These are phyloP conservation scores for Caenorhabditis parvicauda DNA, from an alignment of 2,888 invertebrate species.

Conservation along the genomic window DNA sequence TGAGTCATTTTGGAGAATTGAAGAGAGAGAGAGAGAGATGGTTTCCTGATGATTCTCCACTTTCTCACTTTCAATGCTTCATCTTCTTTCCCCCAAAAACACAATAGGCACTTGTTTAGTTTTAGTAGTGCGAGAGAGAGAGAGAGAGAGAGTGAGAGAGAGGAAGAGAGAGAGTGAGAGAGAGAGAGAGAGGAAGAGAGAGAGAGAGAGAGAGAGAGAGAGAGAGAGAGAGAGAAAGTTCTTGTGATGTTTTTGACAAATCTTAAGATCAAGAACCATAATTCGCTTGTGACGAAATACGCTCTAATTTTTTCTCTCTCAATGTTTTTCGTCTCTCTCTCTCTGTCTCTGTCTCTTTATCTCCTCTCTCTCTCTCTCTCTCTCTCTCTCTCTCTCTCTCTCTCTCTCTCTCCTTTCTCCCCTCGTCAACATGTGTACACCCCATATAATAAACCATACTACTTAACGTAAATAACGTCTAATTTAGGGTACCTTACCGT, in stretches of 20 bases:
- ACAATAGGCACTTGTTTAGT: too few relatives aligned
- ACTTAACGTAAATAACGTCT: too few relatives aligned
- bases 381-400: conserved; percentile 8
- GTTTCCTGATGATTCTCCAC: too few relatives aligned
- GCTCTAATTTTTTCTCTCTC: neutral
- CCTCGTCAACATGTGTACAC: too few relatives aligned
- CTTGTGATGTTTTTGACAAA: too few relatives aligned
- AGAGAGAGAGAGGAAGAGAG: conserved; percentile 12
- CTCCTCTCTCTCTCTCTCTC: conserved; percentile 7
- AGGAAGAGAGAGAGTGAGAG: conserved; percentile 15
- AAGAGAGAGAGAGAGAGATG: too few relatives aligned
- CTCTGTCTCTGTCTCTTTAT: conserved; percentile 3
- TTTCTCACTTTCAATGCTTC: too few relatives aligned
- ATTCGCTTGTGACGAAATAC: conserved; percentile 4
- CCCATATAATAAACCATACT: too few relatives aligned
- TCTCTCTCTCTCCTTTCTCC: neutral
- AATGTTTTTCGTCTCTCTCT: conserved; percentile 1
- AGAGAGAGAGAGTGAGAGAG: conserved; percentile 8
- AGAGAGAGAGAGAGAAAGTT: neutral
- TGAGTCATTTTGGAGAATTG: too few relatives aligned
- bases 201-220: conserved; percentile 12
- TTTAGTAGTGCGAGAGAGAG: neutral
- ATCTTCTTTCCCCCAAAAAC: too few relatives aligned
- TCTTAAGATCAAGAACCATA: too few relatives aligned
- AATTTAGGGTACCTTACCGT: too few relatives aligned